Evolutionary conservation across 2,113 vertebrate species (phyloP).

Genomic region (Stegastes partitus): DNA sequence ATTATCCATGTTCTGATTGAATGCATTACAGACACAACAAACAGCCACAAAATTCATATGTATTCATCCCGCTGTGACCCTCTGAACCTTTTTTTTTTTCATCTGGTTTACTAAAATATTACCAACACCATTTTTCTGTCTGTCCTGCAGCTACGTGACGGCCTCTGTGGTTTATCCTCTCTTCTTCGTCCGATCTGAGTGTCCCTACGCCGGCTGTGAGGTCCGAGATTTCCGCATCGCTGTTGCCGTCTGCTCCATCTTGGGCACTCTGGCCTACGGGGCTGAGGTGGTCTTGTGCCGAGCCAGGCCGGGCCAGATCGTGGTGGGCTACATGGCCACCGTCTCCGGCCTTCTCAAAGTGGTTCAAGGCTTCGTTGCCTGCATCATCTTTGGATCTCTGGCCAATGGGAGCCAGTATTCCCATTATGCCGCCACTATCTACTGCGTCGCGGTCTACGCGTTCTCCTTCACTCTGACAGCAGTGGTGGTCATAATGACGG

Average conservation of each 20-base stretch:
- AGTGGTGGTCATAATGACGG: conserved; percentile 87
- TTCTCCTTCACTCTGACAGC: conserved; percentile 89
- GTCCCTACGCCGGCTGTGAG: conserved; percentile 85
- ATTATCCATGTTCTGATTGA: too few species aligned
- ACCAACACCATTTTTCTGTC: background rate
- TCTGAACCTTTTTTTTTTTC: too few species aligned
- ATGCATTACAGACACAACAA: too few species aligned
- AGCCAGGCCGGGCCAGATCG: conserved; percentile 86
- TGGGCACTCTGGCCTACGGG: conserved; percentile 84
- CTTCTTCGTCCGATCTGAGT: conserved; percentile 87
- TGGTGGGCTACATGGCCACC: conserved; percentile 94
- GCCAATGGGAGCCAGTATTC: conserved; percentile 87
- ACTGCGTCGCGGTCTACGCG: conserved; percentile 91
- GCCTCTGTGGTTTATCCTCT: conserved; percentile 91
- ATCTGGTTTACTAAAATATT: background rate
- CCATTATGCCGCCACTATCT: conserved; percentile 87
- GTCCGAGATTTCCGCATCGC: conserved; percentile 90
- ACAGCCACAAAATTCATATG: too few species aligned
- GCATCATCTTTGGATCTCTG: conserved; percentile 91
- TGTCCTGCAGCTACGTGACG: conserved; percentile 79
- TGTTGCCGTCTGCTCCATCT: conserved; percentile 88
- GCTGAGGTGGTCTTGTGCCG: conserved; percentile 89
- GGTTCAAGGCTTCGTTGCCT: conserved; percentile 92
- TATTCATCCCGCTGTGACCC: background rate
- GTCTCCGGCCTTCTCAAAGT: conserved; percentile 93